These are phyloP conservation scores for Psettodes erumei DNA, from an alignment of 2,113 vertebrate genomes.

Conservation along the genomic window DNA sequence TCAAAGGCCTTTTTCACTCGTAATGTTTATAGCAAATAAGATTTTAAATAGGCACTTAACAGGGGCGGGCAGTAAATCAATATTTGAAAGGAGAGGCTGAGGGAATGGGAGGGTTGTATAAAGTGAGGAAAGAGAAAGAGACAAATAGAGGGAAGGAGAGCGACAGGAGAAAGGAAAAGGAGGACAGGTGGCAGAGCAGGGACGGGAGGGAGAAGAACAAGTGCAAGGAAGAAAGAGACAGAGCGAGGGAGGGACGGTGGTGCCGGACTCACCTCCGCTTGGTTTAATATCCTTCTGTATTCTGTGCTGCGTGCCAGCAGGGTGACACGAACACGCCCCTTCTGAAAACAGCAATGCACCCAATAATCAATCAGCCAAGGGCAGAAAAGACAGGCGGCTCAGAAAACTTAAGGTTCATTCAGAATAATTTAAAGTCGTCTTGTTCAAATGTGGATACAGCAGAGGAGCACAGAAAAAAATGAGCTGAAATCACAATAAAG, in stretches of 20 bases:
- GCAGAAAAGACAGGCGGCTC: constrained; percentile 49
- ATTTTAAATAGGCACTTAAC: constrained; percentile 77
- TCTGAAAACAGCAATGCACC: constrained; percentile 81
- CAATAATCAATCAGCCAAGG: constrained; percentile 72
- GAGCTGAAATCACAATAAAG: neutral
- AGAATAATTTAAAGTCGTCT: constrained; percentile 30
- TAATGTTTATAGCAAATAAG: constrained; percentile 72
- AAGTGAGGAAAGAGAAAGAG: constrained; percentile 19
- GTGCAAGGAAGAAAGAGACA: constrained; percentile 12
- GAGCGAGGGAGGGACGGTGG: constrained; percentile 3
- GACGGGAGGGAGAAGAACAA: constrained; percentile 30
- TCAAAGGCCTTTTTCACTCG: constrained; percentile 61
- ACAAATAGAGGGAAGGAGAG: neutral
- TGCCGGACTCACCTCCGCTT: constrained; percentile 88
- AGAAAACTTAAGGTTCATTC: constrained; percentile 51
- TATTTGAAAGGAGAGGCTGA: constrained; percentile 33
- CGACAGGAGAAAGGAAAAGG: constrained; percentile 20
- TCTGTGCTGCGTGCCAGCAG: constrained; percentile 95
- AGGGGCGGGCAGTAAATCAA: constrained; percentile 76
- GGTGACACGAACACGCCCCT: constrained; percentile 92
- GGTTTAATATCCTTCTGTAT: constrained; percentile 94
- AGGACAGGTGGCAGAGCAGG: constrained; percentile 11
- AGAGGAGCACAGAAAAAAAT: neutral
- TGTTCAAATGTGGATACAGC: neutral
- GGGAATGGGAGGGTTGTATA: constrained; percentile 9